Base-by-base conservation (phyloP, 1,140 invertebrate species). In the Dreissena polymorpha region DNA sequence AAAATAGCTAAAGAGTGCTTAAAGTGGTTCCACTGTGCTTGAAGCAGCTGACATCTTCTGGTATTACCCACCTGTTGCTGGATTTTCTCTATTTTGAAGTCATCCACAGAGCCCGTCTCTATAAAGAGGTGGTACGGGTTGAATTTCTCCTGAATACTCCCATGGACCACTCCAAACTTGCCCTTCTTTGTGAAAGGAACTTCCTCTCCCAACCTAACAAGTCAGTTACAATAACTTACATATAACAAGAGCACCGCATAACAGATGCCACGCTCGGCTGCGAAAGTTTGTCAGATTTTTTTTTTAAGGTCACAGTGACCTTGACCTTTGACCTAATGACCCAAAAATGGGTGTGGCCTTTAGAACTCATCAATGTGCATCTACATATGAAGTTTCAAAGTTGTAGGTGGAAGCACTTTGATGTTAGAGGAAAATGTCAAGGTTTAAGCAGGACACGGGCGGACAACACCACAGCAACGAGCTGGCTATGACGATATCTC, bases 131-230 rank as follows among this genome's bases (percentile, higher is more conserved):
- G 91, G 71, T 89, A 90, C 1, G 90, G 89, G 39, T 85, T 86
- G 65, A 92, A 91, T 55, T 83, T 65, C n/a, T 86, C 73, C 71
- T 89, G 86, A 8, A 91, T 86, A 74, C 89, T 89, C 0, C 90
- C 90, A 64, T 87, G 87, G 0, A 92, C 90, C 14, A 92, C 90
- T 23, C 89, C 89, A 80, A 85, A 92, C 12, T 88, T 83, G 23
- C 91, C 91, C 68, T 88, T 90, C 86, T 90, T 91, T 21, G 69
- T 87, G 69, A 90, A 86, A 25, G 91, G 85, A 10, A 91, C 86
- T 60, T 89, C 76, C 5, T 91, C 90, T 13, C 91, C 91, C 69
- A 92, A 87, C 91, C 91, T 92, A 77, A 1, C 80, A 60, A 63
- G n/a, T 21, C 70, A 16, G 27, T 14, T 49, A 72, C 7, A 72